Evolutionary conservation across 2,888 invertebrate genomes (phyloP).

Genomic region (Allolobophora icterica): DNA sequence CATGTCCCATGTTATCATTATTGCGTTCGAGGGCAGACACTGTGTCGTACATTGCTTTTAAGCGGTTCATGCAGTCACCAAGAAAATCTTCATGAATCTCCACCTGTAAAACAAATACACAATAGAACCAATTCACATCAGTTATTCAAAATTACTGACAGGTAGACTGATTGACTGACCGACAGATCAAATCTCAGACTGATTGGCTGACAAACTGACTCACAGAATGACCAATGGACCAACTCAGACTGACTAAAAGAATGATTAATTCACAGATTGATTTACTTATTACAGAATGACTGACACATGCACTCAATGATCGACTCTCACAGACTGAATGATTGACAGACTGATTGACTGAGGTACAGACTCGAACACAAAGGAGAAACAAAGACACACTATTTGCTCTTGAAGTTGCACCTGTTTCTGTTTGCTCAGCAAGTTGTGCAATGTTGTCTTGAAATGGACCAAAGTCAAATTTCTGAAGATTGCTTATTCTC

Average conservation of each 20-base stretch:
- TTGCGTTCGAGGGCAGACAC: constrained; percentile 63
- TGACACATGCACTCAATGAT: background rate
- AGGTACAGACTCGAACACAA: background rate
- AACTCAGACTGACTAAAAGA: background rate
- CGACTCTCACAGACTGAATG: background rate
- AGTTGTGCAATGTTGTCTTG: background rate
- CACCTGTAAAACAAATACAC: constrained; percentile 64
- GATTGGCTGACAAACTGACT: background rate
- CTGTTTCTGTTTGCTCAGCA: background rate
- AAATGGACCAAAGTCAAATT: background rate
- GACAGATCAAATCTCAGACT: background rate
- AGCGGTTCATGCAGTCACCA: constrained; percentile 86
- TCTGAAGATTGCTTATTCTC: background rate
- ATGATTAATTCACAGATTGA: background rate
- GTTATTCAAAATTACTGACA: background rate
- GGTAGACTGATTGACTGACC: background rate
- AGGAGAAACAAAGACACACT: background rate
- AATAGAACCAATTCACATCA: background rate
- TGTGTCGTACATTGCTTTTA: constrained; percentile 80
- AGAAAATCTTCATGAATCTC: constrained; percentile 91
- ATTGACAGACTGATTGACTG: background rate
- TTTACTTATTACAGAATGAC: background rate
- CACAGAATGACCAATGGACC: background rate
- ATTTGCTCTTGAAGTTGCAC: no score
- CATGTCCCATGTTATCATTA: constrained; percentile 68